These are phyloP conservation scores for Aphaenogaster ashmeadi DNA, from an alignment of 1,140 invertebrate species.

Conservation along the genomic window DNA sequence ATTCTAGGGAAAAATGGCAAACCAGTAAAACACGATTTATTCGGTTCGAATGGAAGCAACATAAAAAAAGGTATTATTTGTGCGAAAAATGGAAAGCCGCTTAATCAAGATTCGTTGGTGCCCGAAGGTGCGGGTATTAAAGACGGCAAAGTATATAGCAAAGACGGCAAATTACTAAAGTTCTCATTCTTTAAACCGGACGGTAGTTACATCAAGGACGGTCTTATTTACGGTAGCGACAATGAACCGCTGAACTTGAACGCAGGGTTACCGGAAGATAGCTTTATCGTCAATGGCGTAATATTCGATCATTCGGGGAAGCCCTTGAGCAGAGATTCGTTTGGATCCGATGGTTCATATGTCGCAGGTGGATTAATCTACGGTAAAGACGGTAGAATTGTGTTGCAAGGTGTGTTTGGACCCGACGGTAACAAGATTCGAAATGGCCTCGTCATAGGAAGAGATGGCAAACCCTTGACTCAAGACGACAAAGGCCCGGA, in stretches of 20 bases:
- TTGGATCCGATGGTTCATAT: conserved; percentile 85
- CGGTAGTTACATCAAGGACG: conserved; percentile 84
- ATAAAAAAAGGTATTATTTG: conserved; percentile 82
- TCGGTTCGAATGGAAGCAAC: conserved; percentile 82
- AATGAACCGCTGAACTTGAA: conserved; percentile 80
- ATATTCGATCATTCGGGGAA: conserved; percentile 81
- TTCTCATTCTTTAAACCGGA: conserved; percentile 83
- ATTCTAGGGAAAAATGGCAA: conserved; percentile 83
- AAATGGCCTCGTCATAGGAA: conserved; percentile 82
- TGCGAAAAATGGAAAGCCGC: conserved; percentile 82
- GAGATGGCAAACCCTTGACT: conserved; percentile 82
- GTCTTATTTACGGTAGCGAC: conserved; percentile 82
- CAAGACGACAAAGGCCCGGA: conserved; percentile 84
- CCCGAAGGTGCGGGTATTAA: conserved; percentile 83
- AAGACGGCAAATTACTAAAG: conserved; percentile 83
- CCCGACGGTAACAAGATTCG: conserved; percentile 84
- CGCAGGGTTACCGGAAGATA: conserved; percentile 81
- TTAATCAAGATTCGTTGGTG: conserved; percentile 83
- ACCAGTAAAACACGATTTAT: conserved; percentile 83
- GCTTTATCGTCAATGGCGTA: conserved; percentile 82
- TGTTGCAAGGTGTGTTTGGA: conserved; percentile 82
- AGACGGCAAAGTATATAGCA: conserved; percentile 82
- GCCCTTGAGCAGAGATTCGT: conserved; percentile 80
- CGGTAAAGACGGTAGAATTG: conserved; percentile 80
- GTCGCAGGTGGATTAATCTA: conserved; percentile 82